These are phyloP conservation scores for Typhlomys cinereus DNA, from an alignment of 2,113 vertebrate species.

Conservation along the genomic window DNA sequence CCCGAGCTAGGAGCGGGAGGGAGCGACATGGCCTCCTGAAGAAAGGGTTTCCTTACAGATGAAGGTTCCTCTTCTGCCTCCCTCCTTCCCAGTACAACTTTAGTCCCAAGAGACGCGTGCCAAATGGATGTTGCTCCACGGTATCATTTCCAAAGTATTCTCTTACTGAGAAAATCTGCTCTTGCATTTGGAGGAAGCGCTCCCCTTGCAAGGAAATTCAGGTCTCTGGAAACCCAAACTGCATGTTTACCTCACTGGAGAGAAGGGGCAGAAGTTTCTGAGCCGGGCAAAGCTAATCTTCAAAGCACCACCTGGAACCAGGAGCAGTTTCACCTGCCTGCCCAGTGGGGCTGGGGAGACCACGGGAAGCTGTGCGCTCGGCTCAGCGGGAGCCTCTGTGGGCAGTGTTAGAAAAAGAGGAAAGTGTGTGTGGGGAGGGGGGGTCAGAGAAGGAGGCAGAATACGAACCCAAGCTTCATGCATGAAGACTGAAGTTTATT, in stretches of 20 bases:
- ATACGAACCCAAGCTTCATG: too few species aligned
- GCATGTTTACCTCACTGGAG: not conserved
- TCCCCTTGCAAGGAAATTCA: not conserved
- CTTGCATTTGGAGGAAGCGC: slow-evolving; percentile 28
- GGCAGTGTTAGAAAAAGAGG: not conserved
- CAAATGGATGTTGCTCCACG: not conserved
- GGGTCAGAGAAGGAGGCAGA: too few species aligned
- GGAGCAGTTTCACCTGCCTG: not conserved
- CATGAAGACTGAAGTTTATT: too few species aligned
- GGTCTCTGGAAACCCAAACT: slow-evolving; percentile 39
- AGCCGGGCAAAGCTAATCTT: not conserved
- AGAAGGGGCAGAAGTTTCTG: not conserved
- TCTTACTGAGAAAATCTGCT: not conserved
- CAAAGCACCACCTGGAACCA: not conserved
- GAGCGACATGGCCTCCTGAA: not conserved
- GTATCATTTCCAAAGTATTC: slow-evolving; percentile 42
- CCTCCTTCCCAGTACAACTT: not conserved
- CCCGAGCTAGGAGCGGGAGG: not conserved
- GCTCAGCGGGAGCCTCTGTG: not conserved
- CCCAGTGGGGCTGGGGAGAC: not conserved
- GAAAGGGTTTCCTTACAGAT: not conserved
- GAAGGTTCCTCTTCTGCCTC: not conserved
- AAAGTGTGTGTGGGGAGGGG: not conserved
- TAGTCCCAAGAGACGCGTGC: not conserved
- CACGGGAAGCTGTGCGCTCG: not conserved